These are phyloP conservation scores for Neosilurus hyrtlii DNA, from an alignment of 2,797 vertebrate species.

Conservation along the genomic window DNA sequence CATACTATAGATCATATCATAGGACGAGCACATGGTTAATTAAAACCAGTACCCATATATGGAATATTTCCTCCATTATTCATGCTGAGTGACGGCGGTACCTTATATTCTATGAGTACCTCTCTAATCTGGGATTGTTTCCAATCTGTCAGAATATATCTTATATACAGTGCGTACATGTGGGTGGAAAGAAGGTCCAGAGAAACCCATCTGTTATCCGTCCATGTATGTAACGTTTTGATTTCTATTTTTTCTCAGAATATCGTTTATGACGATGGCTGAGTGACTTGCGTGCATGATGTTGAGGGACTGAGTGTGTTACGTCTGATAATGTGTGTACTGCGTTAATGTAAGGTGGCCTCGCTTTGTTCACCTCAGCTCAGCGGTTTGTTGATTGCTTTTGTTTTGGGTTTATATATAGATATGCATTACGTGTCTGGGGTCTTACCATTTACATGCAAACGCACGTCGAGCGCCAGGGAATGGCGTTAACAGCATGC, in stretches of 20 bases:
- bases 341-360: conserved; percentile 35
- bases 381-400: conserved; percentile 35
- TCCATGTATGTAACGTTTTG: not conserved
- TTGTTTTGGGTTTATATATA: conserved; percentile 59
- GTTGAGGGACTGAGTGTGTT: conserved; percentile 10
- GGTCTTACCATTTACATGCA: conserved; percentile 64
- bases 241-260: not conserved
- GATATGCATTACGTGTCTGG: conserved; percentile 57
- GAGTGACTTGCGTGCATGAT: not conserved
- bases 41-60: too few relatives aligned
- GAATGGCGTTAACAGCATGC: conserved; percentile 51
- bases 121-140: not conserved
- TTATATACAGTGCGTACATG: not conserved
- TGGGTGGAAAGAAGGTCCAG: conserved; percentile 6
- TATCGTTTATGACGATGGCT: not conserved
- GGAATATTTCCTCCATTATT: too few relatives aligned
- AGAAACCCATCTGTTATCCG: not conserved
- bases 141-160: conserved; percentile 16
- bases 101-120: too few relatives aligned
- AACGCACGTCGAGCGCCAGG: conserved; percentile 43
- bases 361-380: conserved; percentile 26
- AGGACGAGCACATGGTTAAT: too few relatives aligned
- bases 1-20: too few relatives aligned
- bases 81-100: too few relatives aligned
- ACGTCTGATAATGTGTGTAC: conserved; percentile 19